These are phyloP conservation scores for Brachionus angularis DNA, from an alignment of 1,140 invertebrate species.

Conservation along the genomic window DNA sequence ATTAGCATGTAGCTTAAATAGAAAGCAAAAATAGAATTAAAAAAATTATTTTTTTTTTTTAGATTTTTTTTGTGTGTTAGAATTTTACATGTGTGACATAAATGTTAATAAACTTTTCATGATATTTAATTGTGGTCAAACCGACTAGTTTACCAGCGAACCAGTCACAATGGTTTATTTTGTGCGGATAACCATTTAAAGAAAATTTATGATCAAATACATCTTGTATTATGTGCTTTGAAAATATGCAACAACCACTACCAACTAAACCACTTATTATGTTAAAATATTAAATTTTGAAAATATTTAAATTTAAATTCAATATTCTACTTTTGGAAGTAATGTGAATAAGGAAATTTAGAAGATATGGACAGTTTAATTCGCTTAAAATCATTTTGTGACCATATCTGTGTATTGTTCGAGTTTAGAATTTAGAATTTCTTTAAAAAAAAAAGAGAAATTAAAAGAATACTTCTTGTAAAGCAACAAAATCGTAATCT, in stretches of 20 bases:
- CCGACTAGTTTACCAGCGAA: constrained; percentile 43
- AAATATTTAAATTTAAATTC: background rate
- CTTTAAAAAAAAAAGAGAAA: background rate
- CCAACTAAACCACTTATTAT: constrained; percentile 30
- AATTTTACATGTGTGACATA: constrained; percentile 43
- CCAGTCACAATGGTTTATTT: constrained; percentile 42
- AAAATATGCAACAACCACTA: constrained; percentile 43
- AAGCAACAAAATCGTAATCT: constrained; percentile 33
- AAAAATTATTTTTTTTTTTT: too few species aligned
- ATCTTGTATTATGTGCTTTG: constrained; percentile 1
- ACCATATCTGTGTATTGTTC: constrained; percentile 4
- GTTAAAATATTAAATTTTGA: background rate
- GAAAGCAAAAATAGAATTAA: background rate
- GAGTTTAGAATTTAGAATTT: background rate
- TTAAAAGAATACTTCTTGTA: constrained; percentile 37
- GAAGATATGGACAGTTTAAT: background rate
- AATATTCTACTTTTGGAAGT: background rate
- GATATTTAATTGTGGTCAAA: background rate
- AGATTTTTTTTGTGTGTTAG: too few species aligned
- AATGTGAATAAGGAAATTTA: constrained; percentile 22
- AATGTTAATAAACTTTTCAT: background rate
- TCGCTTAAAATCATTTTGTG: constrained; percentile 2
- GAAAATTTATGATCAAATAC: constrained; percentile 32
- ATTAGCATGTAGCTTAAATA: constrained; percentile 41
- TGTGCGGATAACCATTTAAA: constrained; percentile 40